Conservation (phyloP, 2,888 invertebrate genomes). For the Cataglyphis albicans region DNA sequence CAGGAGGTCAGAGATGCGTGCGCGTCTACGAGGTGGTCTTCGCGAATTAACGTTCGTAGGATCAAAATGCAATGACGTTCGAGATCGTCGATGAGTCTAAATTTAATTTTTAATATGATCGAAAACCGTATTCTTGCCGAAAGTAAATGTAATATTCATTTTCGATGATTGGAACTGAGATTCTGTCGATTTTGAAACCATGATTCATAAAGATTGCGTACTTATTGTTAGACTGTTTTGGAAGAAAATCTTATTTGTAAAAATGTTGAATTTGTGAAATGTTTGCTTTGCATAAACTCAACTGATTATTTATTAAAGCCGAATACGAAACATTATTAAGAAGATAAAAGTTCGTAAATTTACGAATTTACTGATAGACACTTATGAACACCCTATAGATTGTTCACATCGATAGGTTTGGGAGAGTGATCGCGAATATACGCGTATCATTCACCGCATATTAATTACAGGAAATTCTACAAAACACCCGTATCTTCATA, state of each 20-base stretch:
- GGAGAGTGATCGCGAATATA: slow-evolving; percentile 73
- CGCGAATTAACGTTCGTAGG: slow-evolving; percentile 12
- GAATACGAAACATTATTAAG: not conserved
- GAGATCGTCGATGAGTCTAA: not conserved
- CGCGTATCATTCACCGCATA: slow-evolving; percentile 79
- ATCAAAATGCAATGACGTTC: not conserved
- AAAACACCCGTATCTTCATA: slow-evolving; percentile 55
- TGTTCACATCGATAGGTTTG: slow-evolving; percentile 64
- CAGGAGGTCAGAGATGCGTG: slow-evolving; percentile 66
- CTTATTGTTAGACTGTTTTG: not conserved
- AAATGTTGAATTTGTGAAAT: too few species aligned
- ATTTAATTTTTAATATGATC: not conserved
- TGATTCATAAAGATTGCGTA: not conserved
- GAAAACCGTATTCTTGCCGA: not conserved
- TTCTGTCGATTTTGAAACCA: not conserved
- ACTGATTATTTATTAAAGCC: not conserved
- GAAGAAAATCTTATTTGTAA: not conserved
- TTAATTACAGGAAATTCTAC: slow-evolving; percentile 85
- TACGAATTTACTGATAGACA: not conserved
- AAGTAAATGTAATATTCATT: not conserved
- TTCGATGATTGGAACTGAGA: not conserved
- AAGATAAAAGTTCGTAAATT: slow-evolving; percentile 1
- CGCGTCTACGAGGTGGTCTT: slow-evolving; percentile 24
- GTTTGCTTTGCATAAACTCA: not conserved
- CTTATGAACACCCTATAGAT: not conserved